These are phyloP conservation scores for Antechinus stuartii DNA, from an alignment of 2,113 vertebrate genomes.

Conservation along the genomic window DNA sequence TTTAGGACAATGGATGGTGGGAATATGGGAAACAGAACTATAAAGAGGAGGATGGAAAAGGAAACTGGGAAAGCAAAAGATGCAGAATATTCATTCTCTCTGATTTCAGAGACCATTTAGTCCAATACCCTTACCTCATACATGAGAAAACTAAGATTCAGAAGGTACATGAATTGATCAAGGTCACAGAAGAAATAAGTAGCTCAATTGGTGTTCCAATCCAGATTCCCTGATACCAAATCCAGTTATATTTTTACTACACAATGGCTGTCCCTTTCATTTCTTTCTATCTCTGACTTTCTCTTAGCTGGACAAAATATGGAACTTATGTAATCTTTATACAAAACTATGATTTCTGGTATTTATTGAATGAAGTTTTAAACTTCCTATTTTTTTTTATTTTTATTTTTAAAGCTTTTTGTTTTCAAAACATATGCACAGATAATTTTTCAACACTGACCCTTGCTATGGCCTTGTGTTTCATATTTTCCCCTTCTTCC, in stretches of 20 bases:
- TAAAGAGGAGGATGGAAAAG: not conserved
- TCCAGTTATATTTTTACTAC: not conserved
- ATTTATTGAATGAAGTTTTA: not conserved
- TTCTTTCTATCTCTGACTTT: not conserved
- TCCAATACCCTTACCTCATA: not conserved
- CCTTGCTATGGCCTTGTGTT: too few species aligned
- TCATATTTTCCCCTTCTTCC: too few species aligned
- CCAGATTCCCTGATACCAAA: not conserved
- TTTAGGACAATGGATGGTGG: conserved; percentile 3
- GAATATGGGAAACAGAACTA: conserved; percentile 21
- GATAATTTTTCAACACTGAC: too few species aligned
- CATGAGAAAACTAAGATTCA: not conserved
- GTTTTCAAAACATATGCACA: too few species aligned
- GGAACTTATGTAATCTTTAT: not conserved
- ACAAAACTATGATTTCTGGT: not conserved
- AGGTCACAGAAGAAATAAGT: not conserved
- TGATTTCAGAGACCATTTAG: not conserved
- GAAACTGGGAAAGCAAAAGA: not conserved
- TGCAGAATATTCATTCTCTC: not conserved
- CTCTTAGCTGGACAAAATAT: not conserved
- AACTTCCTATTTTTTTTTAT: not conserved
- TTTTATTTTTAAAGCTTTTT: not conserved
- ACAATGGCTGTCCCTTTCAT: not conserved
- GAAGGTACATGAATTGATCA: too few species aligned
- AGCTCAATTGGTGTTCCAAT: not conserved